Conservation (phyloP, 2,113 vertebrate genomes). For the Scartelaos histophorus region DNA sequence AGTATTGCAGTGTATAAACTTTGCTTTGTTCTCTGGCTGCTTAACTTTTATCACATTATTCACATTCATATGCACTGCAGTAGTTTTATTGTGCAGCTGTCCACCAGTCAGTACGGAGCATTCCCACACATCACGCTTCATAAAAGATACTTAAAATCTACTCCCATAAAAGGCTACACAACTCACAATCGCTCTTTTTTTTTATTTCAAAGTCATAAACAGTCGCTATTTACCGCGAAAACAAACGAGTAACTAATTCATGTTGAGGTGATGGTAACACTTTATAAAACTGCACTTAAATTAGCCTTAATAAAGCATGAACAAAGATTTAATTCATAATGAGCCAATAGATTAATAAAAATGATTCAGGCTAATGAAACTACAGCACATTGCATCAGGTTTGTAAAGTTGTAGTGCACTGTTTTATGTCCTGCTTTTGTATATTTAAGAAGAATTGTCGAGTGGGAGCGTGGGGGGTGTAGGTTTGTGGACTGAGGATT, state of each 20-base stretch:
- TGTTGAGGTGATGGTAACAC: neutral
- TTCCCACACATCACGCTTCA: neutral
- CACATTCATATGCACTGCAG: neutral
- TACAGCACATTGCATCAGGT: too few species aligned
- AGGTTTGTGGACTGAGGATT: too few species aligned
- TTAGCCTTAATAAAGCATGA: too few species aligned
- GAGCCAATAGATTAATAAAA: too few species aligned
- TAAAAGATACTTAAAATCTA: conserved; percentile 4
- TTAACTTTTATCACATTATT: neutral
- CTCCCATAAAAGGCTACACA: neutral
- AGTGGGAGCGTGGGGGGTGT: too few species aligned
- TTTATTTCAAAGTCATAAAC: neutral
- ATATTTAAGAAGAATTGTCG: too few species aligned
- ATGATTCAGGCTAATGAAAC: too few species aligned
- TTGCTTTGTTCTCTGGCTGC: neutral
- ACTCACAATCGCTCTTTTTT: neutral
- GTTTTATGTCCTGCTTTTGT: too few species aligned
- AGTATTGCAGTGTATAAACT: neutral
- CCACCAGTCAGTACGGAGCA: neutral
- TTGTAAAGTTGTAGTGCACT: too few species aligned
- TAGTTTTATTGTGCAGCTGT: neutral
- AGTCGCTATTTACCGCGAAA: neutral
- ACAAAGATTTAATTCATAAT: too few species aligned
- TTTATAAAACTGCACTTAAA: too few species aligned
- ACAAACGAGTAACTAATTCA: neutral